A percentile compares a stretch with the other conserved stretches of the same genome.
These are phyloP conservation scores for Himantopus leucocephalus DNA, from an alignment of 2,113 vertebrate genomes.

Conservation along the genomic window DNA sequence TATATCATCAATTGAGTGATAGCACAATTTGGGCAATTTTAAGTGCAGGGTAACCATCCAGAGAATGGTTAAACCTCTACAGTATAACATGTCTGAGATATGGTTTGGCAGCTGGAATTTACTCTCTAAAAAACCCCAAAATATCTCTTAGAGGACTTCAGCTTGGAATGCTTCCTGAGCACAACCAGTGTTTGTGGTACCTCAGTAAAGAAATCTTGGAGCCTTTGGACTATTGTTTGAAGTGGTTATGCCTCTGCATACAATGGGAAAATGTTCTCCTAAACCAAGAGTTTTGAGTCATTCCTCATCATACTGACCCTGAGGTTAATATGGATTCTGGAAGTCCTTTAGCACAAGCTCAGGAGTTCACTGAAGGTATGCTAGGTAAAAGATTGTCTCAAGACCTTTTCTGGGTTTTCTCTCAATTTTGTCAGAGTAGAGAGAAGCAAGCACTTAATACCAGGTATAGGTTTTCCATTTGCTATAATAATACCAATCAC, in stretches of 20 bases:
- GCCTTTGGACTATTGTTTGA: not conserved
- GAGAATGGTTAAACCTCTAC: not conserved
- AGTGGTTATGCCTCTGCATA: not conserved
- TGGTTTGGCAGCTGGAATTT: not conserved
- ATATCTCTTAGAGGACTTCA: not conserved
- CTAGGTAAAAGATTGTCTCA: not conserved
- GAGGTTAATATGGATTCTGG: not conserved
- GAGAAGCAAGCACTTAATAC: not conserved
- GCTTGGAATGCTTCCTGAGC: not conserved
- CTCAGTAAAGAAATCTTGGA: not conserved
- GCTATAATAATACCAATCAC: not conserved
- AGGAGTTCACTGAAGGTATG: not conserved
- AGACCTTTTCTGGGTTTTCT: not conserved
- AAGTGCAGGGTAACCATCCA: not conserved
- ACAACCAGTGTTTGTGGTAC: not conserved
- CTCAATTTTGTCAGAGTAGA: not conserved
- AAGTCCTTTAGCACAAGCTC: not conserved
- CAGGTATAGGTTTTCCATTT: not conserved
- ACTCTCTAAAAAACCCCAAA: not conserved
- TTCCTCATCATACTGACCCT: not conserved
- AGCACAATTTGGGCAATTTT: conserved; percentile 30
- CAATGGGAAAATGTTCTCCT: not conserved
- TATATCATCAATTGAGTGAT: conserved; percentile 7
- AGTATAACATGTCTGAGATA: not conserved
- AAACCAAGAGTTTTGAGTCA: not conserved